These are phyloP conservation scores for Datnioides undecimradiatus DNA, from an alignment of 2,113 vertebrate genomes.

Conservation along the genomic window DNA sequence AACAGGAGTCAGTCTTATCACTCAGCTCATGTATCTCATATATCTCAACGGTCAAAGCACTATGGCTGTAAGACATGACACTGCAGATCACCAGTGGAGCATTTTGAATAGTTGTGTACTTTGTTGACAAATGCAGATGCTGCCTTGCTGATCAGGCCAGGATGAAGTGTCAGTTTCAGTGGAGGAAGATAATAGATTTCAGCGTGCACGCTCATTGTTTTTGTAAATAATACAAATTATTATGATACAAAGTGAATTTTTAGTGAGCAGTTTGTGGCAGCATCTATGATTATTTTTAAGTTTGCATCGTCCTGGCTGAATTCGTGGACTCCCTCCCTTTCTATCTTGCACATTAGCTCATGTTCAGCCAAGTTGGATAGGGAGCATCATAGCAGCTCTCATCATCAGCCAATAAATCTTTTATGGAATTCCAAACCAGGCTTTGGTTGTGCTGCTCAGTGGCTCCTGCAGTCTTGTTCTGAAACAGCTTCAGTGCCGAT, in stretches of 20 bases:
- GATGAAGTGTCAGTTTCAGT: background rate
- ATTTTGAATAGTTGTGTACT: too few relatives aligned
- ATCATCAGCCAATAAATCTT: constrained; percentile 15
- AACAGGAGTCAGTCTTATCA: background rate
- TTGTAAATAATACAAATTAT: background rate
- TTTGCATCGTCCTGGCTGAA: background rate
- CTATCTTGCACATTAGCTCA: background rate
- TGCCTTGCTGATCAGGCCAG: background rate
- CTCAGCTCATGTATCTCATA: background rate
- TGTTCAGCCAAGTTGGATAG: constrained; percentile 10
- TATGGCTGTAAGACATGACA: background rate
- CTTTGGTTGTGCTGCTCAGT: constrained; percentile 1
- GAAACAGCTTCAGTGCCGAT: background rate
- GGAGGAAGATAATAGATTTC: background rate
- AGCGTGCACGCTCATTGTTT: background rate
- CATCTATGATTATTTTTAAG: background rate
- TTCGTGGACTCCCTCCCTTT: background rate
- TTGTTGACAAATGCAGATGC: background rate
- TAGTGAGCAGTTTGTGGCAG: background rate
- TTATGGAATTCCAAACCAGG: background rate
- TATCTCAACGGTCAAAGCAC: background rate
- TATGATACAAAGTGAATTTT: background rate
- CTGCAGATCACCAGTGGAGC: background rate
- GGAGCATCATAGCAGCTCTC: constrained; percentile 8
- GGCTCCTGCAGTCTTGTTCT: constrained; percentile 1